Evolutionary conservation across 2,888 invertebrate species (phyloP), one percentile per base, ranked within the genome.

Genomic region (Lypha dubia): DNA sequence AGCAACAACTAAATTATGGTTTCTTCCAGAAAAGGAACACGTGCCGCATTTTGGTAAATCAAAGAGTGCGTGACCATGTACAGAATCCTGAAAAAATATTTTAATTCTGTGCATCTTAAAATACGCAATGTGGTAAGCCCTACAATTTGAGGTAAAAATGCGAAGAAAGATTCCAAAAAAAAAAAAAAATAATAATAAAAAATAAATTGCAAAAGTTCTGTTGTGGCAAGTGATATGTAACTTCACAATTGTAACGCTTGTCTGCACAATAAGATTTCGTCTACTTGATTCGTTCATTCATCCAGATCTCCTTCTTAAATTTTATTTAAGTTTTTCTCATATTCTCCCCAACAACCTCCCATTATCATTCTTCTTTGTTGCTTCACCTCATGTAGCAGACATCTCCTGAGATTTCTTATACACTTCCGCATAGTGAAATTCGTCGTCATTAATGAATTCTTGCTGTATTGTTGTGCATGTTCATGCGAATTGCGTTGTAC

Each of bases 1-100:
- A 84, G 81, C 74, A 77, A 80, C 81, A 84, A 84, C 84, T 84
- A 84, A 84, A 84, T 84, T 84, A 84, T 81, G 84, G 81, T 81
- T 84, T 81, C 68, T 56, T 5, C 32, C 73, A 68, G 62, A 76
- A 80, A 84, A 73, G 49, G 5, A 77, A 65, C 83, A 84, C 80
- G 81, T 81, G 77, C 56, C 80, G 56, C 46, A n/a, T n/a, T n/a
- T 68, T 62, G 56, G 44, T 70, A 15, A 65, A 56, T 62, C 51
- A 62, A 11, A 22, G 68, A 24, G 49, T 38, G 56, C 38, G 28
- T 70, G 60, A 46, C 44, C 65, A 15, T 63, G 22, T 60, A 41
- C 32, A 51, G 62, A 67, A 44, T 32, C 58, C 58, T 62, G 46
- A 53, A 53, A 41, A 28, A 68, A 35, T 67, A 38, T 46, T 49